A percentile compares a stretch with the other conserved stretches of the same genome.
phyloP scores from a whole-genome alignment of 2,888 invertebrate species.

The Drosophila stalkeri region DNA sequence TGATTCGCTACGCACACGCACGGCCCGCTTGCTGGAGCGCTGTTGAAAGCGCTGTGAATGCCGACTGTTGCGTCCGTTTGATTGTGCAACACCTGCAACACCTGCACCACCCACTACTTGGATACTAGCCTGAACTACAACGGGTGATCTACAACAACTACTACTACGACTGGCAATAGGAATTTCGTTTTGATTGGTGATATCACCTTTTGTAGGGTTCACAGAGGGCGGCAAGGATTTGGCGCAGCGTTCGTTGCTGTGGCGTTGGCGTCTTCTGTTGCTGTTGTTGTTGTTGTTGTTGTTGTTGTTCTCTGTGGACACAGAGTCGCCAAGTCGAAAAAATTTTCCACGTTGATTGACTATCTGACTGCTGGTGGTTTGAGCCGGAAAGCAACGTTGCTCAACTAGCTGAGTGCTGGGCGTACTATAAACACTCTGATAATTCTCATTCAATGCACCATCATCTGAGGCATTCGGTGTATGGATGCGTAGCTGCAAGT shows the following conservation, averaged over 20 bases:
- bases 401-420: slow-evolving; percentile 82
- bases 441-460: slow-evolving; percentile 83
- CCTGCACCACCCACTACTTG: slow-evolving; percentile 37
- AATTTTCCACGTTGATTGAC: slow-evolving; percentile 51
- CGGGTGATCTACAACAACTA: slow-evolving; percentile 49
- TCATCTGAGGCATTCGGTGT: slow-evolving; percentile 80
- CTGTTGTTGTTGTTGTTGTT: slow-evolving; percentile 55
- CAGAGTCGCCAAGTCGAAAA: slow-evolving; percentile 79
- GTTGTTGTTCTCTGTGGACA: slow-evolving; percentile 44
- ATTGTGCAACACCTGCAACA: not conserved
- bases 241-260: slow-evolving; percentile 71
- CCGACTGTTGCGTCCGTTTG: slow-evolving; percentile 70
- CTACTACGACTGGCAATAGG: slow-evolving; percentile 20
- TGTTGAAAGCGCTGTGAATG: slow-evolving; percentile 81
- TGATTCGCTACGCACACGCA: slow-evolving; percentile 84
- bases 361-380: slow-evolving; percentile 11
- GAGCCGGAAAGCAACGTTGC: slow-evolving; percentile 79
- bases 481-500: slow-evolving; percentile 82
- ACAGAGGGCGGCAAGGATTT: slow-evolving; percentile 74
- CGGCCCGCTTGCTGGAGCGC: slow-evolving; percentile 80
- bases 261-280: slow-evolving; percentile 41
- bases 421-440: slow-evolving; percentile 84
- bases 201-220: slow-evolving; percentile 81
- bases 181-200: slow-evolving; percentile 10
- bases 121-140: slow-evolving; percentile 71